Base-by-base conservation (phyloP, 2,888 invertebrate genomes). In the Microdon myrmicae region DNA sequence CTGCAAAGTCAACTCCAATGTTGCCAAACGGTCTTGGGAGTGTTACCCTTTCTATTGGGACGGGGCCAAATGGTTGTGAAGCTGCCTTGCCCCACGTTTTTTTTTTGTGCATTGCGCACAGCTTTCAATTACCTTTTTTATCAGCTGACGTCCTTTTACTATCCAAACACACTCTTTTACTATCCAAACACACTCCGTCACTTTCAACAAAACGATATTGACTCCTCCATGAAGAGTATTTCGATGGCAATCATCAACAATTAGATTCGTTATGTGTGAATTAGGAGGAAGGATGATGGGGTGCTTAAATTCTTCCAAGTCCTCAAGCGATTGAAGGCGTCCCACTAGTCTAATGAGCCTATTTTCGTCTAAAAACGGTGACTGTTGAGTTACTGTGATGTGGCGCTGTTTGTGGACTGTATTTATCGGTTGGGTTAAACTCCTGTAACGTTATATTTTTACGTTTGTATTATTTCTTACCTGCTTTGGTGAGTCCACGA, bases 111-210 rank as follows among this genome's bases (percentile, higher is more conserved):
- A 45, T 3, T 25, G 10, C 16, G 34, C 16, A 3, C 55, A 47
- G 2, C 31, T 34, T 16, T 19, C 13, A 23, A 32, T 16, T 10
- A n/a, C 20, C 19, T 35, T 44, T 8, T 53, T 38, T 1, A 32
- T 12, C 6, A 47, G 10, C 9, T 47, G 49, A 9, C 47, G 44
- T 3, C 28, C 39, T n/a, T 28, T 35, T 7, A 41, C n/a, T 4
- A 59, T 29, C 45, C 51, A 49, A 47, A 41, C 51, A 2, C 19
- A 23, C 12, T 13, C 23, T 5, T 45, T 9, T 2, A 59, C 2
- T n/a, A n/a, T n/a, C n/a, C n/a, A n/a, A n/a, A n/a, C n/a, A n/a
- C n/a, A n/a, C n/a, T n/a, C n/a, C n/a, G n/a, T n/a, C n/a, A n/a
- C n/a, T 16, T 39, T 34, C 5, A 32, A 9, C 1, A 51, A 10